phyloP scores from a whole-genome alignment of 2,113 vertebrate species.

The Apteryx mantelli region DNA sequence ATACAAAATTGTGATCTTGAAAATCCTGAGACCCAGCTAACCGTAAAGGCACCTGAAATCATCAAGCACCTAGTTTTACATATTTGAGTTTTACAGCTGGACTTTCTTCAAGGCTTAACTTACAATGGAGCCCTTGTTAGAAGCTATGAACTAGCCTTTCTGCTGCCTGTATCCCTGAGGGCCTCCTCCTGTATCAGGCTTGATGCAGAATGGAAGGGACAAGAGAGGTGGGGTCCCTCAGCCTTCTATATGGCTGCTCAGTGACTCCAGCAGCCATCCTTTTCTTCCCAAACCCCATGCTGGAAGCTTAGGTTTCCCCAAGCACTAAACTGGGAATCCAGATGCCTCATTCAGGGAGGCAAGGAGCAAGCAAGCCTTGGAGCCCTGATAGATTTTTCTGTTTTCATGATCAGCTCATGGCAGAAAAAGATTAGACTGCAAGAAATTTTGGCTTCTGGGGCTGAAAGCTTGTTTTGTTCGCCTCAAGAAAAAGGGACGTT shows the following conservation, averaged over 20 bases:
- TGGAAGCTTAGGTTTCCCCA: background rate
- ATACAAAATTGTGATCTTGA: background rate
- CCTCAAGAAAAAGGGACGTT: background rate
- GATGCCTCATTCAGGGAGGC: background rate
- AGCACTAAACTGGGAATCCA: background rate
- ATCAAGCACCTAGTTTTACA: background rate
- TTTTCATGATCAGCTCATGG: background rate
- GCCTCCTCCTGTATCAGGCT: background rate
- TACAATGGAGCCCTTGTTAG: background rate
- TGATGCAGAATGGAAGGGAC: background rate
- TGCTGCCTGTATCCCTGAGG: background rate
- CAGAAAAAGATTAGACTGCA: background rate
- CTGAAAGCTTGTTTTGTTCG: background rate
- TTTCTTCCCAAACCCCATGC: background rate
- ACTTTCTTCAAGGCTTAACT: background rate
- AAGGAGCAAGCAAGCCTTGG: background rate
- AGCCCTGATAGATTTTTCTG: background rate
- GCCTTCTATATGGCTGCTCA: background rate
- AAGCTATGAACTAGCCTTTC: background rate
- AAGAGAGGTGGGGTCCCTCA: background rate
- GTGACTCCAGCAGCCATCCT: too few species aligned
- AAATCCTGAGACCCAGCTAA: background rate
- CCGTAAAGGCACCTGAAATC: fast-evolving
- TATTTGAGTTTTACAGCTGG: background rate
- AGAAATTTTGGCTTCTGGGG: background rate